A percentile compares a stretch with the other conserved stretches of the same genome.
Evolutionary conservation across 2,888 invertebrate species (phyloP).

Genomic region (Cerastoderma edule): DNA sequence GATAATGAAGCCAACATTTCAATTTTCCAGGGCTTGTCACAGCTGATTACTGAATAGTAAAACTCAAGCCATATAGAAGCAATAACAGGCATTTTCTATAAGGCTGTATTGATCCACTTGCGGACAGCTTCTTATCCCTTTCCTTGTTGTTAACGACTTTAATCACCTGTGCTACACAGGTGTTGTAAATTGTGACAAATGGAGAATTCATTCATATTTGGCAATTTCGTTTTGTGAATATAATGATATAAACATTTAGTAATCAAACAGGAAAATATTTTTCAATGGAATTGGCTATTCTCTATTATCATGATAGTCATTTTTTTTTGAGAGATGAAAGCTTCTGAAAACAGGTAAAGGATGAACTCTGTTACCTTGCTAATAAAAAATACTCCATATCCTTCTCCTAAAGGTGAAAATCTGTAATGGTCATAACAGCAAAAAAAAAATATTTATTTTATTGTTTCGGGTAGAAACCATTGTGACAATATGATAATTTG

Average conservation of each 20-base stretch:
- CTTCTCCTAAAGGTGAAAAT: neutral
- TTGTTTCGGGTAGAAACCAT: too few relatives aligned
- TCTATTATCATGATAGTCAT: neutral
- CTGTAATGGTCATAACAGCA: too few relatives aligned
- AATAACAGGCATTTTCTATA: neutral
- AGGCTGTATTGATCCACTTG: neutral
- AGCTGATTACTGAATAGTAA: neutral
- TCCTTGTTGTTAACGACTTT: neutral
- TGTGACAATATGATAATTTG: slow-evolving; percentile 3
- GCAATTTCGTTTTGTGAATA: neutral
- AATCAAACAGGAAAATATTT: neutral
- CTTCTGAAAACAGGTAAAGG: neutral
- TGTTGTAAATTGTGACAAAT: neutral
- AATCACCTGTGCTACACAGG: neutral
- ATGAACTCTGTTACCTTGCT: neutral
- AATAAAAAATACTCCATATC: neutral
- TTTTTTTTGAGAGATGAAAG: neutral
- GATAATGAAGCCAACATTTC: neutral
- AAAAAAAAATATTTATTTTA: too few relatives aligned
- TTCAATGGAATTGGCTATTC: too few relatives aligned
- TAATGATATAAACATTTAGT: slow-evolving; percentile 6
- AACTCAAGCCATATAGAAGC: neutral
- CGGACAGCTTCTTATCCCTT: neutral
- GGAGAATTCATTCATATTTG: neutral
- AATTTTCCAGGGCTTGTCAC: slow-evolving; percentile 9